Conservation (phyloP, 2,888 invertebrate species). For the Drosophila atripex region DNA sequence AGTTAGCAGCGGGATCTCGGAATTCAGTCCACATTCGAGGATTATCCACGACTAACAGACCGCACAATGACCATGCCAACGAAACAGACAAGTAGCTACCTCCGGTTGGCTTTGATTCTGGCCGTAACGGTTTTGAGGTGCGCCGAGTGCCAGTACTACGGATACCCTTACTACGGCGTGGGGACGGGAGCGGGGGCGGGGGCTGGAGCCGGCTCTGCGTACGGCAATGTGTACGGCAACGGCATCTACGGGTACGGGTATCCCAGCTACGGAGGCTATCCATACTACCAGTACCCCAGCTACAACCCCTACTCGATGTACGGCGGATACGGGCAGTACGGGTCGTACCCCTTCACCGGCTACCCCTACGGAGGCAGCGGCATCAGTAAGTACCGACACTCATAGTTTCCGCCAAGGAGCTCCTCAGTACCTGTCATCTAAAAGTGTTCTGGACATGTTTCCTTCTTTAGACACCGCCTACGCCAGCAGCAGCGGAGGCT, state of each 20-base stretch:
- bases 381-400: constrained; percentile 57
- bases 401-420: not conserved
- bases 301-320: constrained; percentile 40
- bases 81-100: constrained; percentile 14
- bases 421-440: constrained; percentile 25
- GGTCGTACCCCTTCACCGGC: constrained; percentile 49
- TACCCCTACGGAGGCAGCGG: constrained; percentile 59
- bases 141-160: constrained; percentile 58
- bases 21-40: constrained; percentile 55
- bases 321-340: constrained; percentile 41
- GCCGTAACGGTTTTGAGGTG: constrained; percentile 28
- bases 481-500: constrained; percentile 72
- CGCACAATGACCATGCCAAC: constrained; percentile 43
- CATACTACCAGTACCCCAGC: constrained; percentile 39
- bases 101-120: constrained; percentile 42
- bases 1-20: constrained; percentile 11
- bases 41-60: constrained; percentile 17
- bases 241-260: constrained; percentile 37
- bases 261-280: constrained; percentile 43
- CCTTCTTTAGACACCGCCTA: constrained; percentile 65
- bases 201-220: constrained; percentile 39
- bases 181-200: constrained; percentile 31
- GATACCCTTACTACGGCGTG: constrained; percentile 56
- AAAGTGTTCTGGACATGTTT: constrained; percentile 71
- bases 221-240: constrained; percentile 57